Conservation (phyloP, 2,888 invertebrate genomes). For the Cynaeus angustus region DNA sequence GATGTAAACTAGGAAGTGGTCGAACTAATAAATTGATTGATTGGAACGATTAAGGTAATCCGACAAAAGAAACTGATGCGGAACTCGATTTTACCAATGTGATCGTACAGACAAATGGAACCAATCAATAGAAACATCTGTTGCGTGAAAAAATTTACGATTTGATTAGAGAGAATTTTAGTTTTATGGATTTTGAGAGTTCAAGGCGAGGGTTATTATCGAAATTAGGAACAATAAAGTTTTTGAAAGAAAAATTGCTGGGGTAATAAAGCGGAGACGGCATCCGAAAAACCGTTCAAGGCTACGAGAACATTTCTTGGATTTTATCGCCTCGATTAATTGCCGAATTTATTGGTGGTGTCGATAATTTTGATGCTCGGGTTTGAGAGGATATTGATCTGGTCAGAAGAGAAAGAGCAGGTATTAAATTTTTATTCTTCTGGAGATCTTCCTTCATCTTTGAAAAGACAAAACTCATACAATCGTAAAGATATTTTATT, state of each 20-base stretch:
- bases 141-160: not conserved
- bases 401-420: no score
- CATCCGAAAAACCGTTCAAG: conserved; percentile 11
- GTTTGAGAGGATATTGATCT: conserved; percentile 5
- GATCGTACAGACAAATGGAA: not conserved
- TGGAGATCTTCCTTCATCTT: no score
- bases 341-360: conserved; percentile 17
- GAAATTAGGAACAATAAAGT: conserved; percentile 1
- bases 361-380: not conserved
- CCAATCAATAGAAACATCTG: not conserved
- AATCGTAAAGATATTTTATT: no score
- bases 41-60: conserved; percentile 17
- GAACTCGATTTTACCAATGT: not conserved
- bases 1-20: conserved; percentile 22
- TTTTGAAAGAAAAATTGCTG: not conserved
- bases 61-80: conserved; percentile 15
- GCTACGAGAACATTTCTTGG: not conserved
- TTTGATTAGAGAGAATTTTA: not conserved
- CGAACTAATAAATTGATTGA: conserved; percentile 22
- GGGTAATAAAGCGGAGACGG: not conserved
- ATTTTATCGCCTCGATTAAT: conserved; percentile 26
- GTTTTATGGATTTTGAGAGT: conserved; percentile 11
- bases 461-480: no score
- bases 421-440: no score
- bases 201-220: not conserved